Conservation (phyloP, 2,797 vertebrate species). For the Merluccius polli region DNA sequence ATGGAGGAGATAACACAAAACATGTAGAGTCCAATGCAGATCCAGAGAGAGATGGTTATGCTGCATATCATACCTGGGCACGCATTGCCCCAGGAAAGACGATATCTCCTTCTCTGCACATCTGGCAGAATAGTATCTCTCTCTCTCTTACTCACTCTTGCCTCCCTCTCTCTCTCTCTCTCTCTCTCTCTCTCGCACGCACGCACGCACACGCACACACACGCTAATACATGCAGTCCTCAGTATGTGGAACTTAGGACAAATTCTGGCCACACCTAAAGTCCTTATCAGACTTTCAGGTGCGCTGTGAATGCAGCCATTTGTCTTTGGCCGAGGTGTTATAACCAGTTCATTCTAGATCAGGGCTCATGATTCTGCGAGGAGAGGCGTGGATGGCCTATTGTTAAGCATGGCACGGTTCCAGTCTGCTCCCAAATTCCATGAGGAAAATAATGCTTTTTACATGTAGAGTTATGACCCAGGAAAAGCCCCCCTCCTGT, state of each 20-base stretch:
- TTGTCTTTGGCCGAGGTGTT: slow-evolving; percentile 31
- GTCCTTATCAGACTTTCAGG: slow-evolving; percentile 23
- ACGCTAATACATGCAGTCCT: slow-evolving; percentile 13
- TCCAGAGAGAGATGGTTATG: slow-evolving; percentile 14
- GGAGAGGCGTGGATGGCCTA: slow-evolving; percentile 61
- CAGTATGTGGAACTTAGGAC: not conserved
- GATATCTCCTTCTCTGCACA: slow-evolving; percentile 58
- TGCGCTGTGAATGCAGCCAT: not conserved
- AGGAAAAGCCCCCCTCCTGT: slow-evolving; percentile 5
- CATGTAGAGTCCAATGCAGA: not conserved
- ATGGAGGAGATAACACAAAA: not conserved
- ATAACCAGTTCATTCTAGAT: slow-evolving; percentile 44
- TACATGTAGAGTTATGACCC: slow-evolving; percentile 31
- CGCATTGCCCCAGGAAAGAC: slow-evolving; percentile 11
- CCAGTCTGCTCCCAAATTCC: slow-evolving; percentile 56
- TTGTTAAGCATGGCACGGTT: slow-evolving; percentile 66
- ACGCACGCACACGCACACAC: slow-evolving; percentile 12
- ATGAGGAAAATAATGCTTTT: slow-evolving; percentile 49
- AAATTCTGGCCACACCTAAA: slow-evolving; percentile 1
- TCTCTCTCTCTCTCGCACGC: slow-evolving; percentile 15
- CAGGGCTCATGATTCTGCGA: slow-evolving; percentile 44
- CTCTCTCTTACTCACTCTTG: slow-evolving; percentile 15
- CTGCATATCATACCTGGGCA: slow-evolving; percentile 1
- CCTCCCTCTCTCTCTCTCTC: slow-evolving; percentile 6
- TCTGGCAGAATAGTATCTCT: slow-evolving; percentile 31